Base-by-base conservation (phyloP, 2,888 invertebrate genomes). In the Aphidius colemani region DNA sequence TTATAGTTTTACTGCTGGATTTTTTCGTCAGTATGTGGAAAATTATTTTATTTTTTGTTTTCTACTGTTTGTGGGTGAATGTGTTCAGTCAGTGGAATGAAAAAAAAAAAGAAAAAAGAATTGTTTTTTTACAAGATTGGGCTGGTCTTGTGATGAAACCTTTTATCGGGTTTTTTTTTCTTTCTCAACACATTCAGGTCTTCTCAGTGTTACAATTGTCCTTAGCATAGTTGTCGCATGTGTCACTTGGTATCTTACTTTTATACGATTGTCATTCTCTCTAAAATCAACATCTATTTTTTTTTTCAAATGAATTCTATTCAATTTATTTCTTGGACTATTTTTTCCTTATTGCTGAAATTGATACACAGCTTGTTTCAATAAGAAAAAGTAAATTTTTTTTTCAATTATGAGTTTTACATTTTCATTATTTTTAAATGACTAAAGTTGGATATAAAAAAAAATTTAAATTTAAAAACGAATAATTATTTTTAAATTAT, bases 31-130 rank as follows among this genome's bases (percentile, higher is more conserved):
- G 57, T 46, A 46, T 46, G 40, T 40, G 7, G 39, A 30, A 46
- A 46, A 45, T 13, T 13, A 13, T 13, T 13, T 13, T 13, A 1
- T 13, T 13, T 13, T 13, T 13, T 13, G 2, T 53, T 18, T 57
- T 46, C 55, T 18, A 55, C 55, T 55, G 43, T n/a, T 39, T 60
- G 44, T 43, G 60, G 41, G 44, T 30, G 51, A 60, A 60, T 50
- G 41, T 13, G 13, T 13, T 13, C 13, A 13, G 13, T 13, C 13
- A 13, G 13, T 13, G 13, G 13, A 13, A 13, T 13, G 44, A 7
- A 18, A 44, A 30, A 44, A 8, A 44, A 7, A 30, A 44, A 41
- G 30, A 51, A 13, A 10, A 11, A 44, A 13, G 39, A 18, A 46
- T 51, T 44, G 50, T 58, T 58, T 18, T 18, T 58, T 48, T 18